A percentile compares a stretch with the other conserved stretches of the same genome.
Conservation (phyloP, 2,888 invertebrate species). For the Philereme vetulata region DNA sequence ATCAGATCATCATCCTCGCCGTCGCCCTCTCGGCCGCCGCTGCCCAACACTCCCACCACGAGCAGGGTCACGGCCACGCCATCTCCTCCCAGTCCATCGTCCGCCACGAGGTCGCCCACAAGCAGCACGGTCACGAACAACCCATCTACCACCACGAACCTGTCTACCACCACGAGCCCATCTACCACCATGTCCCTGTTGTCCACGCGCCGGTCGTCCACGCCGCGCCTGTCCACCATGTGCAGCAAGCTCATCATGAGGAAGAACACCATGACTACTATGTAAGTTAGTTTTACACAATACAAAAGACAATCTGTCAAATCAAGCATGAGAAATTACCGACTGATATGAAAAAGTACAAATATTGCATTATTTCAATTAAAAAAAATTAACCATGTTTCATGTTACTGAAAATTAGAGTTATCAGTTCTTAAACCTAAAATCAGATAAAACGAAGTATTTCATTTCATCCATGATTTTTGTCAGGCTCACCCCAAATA, state of each 20-base stretch:
- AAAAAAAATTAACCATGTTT: too few species aligned
- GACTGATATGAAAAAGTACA: too few species aligned
- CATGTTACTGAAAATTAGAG: too few species aligned
- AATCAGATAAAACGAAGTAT: too few species aligned
- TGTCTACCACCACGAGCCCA: constrained; percentile 21
- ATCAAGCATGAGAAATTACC: too few species aligned
- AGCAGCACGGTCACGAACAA: constrained; percentile 20
- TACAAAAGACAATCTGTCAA: too few species aligned
- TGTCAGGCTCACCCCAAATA: constrained; percentile 76
- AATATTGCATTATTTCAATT: too few species aligned
- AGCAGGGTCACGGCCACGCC: constrained; percentile 46
- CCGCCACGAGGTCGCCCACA: constrained; percentile 43
- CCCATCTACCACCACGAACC: constrained; percentile 1
- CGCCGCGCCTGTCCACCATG: constrained; percentile 31
- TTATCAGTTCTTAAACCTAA: too few species aligned
- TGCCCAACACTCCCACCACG: constrained; percentile 43
- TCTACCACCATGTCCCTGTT: constrained; percentile 39
- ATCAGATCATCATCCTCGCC: constrained; percentile 41
- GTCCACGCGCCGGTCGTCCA: constrained; percentile 33
- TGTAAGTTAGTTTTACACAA: constrained; percentile 43
- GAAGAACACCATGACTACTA: constrained; percentile 57
- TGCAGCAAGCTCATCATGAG: constrained; percentile 41
- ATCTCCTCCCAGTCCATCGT: constrained; percentile 51
- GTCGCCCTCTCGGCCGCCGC: constrained; percentile 41
- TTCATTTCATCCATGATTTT: too few species aligned